Percentiles rank a stretch among this genome's conserved stretches.
These are phyloP conservation scores for Rallus crepitans DNA, from an alignment of 2,797 vertebrate species.

Conservation along the genomic window DNA sequence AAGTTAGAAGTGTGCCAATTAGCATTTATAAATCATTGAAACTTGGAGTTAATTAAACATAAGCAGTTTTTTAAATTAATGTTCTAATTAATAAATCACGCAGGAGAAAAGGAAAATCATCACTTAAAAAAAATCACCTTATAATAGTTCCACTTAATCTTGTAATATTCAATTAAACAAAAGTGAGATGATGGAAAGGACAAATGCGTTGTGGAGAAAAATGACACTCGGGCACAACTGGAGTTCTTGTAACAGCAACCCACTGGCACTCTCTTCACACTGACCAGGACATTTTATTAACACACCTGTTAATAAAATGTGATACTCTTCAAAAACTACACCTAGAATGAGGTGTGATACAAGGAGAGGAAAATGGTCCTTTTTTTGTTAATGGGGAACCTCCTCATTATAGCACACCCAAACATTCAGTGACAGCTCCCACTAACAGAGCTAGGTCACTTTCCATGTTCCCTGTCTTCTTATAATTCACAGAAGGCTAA, in stretches of 20 bases:
- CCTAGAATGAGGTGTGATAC: not conserved
- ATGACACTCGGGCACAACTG: not conserved
- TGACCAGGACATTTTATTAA: not conserved
- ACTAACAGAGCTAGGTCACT: not conserved
- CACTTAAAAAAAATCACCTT: conserved; percentile 19
- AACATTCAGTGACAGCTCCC: not conserved
- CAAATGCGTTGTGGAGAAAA: not conserved
- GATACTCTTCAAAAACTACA: not conserved
- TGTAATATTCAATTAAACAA: conserved; percentile 4
- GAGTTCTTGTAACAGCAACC: fast-evolving
- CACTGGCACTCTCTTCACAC: not conserved
- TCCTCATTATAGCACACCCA: not conserved
- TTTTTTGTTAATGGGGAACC: not conserved
- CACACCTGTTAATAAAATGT: not conserved
- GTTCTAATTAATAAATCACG: conserved; percentile 52
- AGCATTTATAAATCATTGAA: conserved; percentile 57
- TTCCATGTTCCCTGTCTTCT: not conserved
- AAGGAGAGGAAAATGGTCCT: not conserved
- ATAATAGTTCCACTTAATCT: conserved; percentile 46
- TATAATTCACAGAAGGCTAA: not conserved
- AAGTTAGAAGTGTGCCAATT: conserved; percentile 43
- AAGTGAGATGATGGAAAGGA: not conserved
- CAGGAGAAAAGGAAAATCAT: conserved; percentile 39
- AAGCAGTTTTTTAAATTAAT: conserved; percentile 49
- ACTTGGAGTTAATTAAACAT: conserved; percentile 41